Conservation (phyloP, 2,888 invertebrate genomes). For the Ligdia adustata region DNA sequence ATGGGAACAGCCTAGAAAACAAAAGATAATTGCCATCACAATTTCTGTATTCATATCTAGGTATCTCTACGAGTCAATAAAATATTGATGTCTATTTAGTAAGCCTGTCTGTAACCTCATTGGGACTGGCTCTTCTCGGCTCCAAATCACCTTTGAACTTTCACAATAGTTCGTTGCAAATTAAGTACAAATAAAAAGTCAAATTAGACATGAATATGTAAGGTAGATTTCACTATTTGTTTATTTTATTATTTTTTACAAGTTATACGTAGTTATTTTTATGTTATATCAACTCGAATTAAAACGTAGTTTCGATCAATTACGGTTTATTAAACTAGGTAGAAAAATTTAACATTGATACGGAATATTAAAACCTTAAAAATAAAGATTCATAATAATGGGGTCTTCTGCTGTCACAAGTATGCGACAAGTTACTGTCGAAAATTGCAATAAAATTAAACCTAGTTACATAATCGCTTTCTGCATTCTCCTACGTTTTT, state of each 20-base stretch:
- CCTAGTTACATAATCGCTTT: too few relatives aligned
- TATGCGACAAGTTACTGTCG: too few relatives aligned
- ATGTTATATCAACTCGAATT: too few relatives aligned
- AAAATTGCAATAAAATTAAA: too few relatives aligned
- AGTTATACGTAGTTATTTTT: too few relatives aligned
- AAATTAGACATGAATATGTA: constrained; percentile 15
- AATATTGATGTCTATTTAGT: constrained; percentile 23
- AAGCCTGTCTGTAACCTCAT: constrained; percentile 22
- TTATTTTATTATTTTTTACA: neutral
- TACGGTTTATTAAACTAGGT: too few relatives aligned
- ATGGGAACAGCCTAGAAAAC: neutral
- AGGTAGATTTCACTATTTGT: constrained; percentile 16
- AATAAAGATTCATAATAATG: too few relatives aligned
- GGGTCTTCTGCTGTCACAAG: too few relatives aligned
- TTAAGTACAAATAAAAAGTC: constrained; percentile 34
- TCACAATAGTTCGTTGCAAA: constrained; percentile 40
- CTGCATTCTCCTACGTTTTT: too few relatives aligned
- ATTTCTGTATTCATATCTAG: constrained; percentile 27
- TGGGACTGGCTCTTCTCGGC: constrained; percentile 22
- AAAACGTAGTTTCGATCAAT: too few relatives aligned
- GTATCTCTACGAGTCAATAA: constrained; percentile 1
- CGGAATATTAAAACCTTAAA: too few relatives aligned
- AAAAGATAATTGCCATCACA: constrained; percentile 9
- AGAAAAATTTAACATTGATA: too few relatives aligned
- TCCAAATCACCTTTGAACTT: constrained; percentile 31